phyloP scores from a whole-genome alignment of 2,888 invertebrate genomes.

The Ametastegia equiseti region DNA sequence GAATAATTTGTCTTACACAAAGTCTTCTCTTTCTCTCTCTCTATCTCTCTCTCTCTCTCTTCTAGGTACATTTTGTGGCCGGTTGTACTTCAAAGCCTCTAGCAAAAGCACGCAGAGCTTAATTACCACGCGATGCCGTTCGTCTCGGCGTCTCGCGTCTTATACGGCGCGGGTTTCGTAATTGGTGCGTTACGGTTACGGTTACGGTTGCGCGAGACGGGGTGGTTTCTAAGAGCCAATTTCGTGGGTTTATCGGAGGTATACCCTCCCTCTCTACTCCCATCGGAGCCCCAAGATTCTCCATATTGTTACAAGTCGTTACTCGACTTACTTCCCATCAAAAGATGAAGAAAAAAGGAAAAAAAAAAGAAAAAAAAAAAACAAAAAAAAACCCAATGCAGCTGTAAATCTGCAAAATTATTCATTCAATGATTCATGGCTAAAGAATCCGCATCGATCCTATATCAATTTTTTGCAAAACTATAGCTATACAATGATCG shows the following conservation, averaged over 20 bases:
- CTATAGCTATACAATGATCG: no score
- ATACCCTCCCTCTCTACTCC: background rate
- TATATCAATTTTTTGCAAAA: no score
- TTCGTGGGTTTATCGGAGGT: conserved; percentile 50
- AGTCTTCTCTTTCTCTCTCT: no score
- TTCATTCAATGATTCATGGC: background rate
- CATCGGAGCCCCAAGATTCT: background rate
- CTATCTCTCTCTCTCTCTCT: no score
- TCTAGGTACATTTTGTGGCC: conserved; percentile 5
- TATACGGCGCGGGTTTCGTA: conserved; percentile 33
- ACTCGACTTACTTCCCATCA: background rate
- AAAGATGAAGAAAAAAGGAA: background rate
- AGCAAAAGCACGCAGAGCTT: conserved; percentile 29
- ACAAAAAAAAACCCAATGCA: background rate
- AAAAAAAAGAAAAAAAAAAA: no score
- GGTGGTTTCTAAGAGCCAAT: conserved; percentile 54
- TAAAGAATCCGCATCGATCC: background rate
- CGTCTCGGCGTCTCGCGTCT: conserved; percentile 29
- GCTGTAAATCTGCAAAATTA: no score
- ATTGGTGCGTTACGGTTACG: conserved; percentile 46
- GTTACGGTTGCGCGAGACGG: conserved; percentile 58
- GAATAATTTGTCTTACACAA: background rate
- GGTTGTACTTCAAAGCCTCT: conserved; percentile 39
- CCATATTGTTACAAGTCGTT: conserved; percentile 13
- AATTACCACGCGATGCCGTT: conserved; percentile 41